phyloP scores from a whole-genome alignment of 2,888 invertebrate genomes.

The Ctenicera cuprea region DNA sequence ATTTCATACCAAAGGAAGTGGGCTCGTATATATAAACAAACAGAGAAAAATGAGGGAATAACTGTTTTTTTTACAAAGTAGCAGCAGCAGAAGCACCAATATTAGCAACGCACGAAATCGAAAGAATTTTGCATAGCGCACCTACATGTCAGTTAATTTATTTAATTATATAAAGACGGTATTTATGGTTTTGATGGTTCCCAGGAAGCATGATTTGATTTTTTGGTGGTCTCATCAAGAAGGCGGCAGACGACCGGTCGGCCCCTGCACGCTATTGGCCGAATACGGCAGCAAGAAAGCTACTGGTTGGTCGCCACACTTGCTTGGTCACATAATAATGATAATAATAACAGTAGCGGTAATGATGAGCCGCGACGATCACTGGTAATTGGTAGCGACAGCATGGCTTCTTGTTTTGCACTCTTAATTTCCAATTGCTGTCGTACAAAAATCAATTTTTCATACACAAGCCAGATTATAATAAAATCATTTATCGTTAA shows the following conservation, averaged over 20 bases:
- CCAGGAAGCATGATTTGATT: slow-evolving; percentile 61
- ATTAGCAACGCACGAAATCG: background rate
- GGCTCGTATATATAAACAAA: background rate
- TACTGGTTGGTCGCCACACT: slow-evolving; percentile 69
- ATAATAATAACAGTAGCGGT: slow-evolving; percentile 70
- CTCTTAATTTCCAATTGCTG: slow-evolving; percentile 17
- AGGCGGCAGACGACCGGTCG: slow-evolving; percentile 66
- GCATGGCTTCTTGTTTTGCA: slow-evolving; percentile 66
- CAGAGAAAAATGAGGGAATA: background rate
- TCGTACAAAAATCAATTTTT: slow-evolving; percentile 3
- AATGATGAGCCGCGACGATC: slow-evolving; percentile 68
- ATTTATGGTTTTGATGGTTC: slow-evolving; percentile 47
- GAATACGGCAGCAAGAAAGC: slow-evolving; percentile 58
- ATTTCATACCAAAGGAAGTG: slow-evolving; percentile 24
- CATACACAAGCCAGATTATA: background rate
- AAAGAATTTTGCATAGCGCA: slow-evolving; percentile 17
- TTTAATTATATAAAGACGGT: slow-evolving; percentile 26
- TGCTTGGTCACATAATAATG: slow-evolving; percentile 69
- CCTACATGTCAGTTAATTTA: slow-evolving; percentile 22
- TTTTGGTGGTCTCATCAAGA: slow-evolving; percentile 66
- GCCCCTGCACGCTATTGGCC: slow-evolving; percentile 62
- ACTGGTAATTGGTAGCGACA: slow-evolving; percentile 67
- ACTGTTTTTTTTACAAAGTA: background rate
- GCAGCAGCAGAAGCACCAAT: background rate
- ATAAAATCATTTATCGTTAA: background rate